phyloP scores from a whole-genome alignment of 2,113 vertebrate genomes.

The Hydrolagus affinis region DNA sequence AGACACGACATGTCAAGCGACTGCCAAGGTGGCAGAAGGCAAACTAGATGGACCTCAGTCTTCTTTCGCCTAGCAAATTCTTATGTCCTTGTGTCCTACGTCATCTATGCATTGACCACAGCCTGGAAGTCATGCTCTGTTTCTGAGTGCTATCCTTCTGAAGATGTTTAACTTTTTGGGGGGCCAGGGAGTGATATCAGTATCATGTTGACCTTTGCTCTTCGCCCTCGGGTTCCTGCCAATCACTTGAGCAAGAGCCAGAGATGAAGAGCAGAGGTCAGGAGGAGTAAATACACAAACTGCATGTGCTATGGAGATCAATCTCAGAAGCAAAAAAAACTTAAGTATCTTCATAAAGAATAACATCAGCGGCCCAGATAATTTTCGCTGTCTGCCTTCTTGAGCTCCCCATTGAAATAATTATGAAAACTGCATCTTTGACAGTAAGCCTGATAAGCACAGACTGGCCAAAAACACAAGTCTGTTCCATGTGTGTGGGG shows the following conservation, averaged over 20 bases:
- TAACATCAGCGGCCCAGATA: not conserved
- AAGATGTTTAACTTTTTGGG: constrained; percentile 8
- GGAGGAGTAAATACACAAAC: not conserved
- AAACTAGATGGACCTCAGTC: too few relatives aligned
- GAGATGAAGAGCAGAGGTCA: constrained; percentile 11
- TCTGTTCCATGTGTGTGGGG: not conserved
- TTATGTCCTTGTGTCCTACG: too few relatives aligned
- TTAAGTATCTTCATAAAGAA: not conserved
- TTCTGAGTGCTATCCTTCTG: not conserved
- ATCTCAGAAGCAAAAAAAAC: not conserved
- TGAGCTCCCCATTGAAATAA: not conserved
- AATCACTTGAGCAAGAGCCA: not conserved
- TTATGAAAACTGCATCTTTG: not conserved
- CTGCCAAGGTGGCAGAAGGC: too few relatives aligned
- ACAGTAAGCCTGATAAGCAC: not conserved
- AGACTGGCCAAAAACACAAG: not conserved
- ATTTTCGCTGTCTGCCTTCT: not conserved
- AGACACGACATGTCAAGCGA: too few relatives aligned
- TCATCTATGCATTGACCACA: too few relatives aligned
- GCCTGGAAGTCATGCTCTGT: not conserved
- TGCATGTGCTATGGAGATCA: not conserved
- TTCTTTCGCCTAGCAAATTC: too few relatives aligned
- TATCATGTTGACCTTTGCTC: constrained; percentile 8
- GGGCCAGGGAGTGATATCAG: constrained; percentile 2
- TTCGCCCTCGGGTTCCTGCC: constrained; percentile 4